Evolutionary conservation across 2,888 invertebrate species (phyloP), one percentile per base, ranked within the genome.

Genomic region (Hypsopygia costalis): DNA sequence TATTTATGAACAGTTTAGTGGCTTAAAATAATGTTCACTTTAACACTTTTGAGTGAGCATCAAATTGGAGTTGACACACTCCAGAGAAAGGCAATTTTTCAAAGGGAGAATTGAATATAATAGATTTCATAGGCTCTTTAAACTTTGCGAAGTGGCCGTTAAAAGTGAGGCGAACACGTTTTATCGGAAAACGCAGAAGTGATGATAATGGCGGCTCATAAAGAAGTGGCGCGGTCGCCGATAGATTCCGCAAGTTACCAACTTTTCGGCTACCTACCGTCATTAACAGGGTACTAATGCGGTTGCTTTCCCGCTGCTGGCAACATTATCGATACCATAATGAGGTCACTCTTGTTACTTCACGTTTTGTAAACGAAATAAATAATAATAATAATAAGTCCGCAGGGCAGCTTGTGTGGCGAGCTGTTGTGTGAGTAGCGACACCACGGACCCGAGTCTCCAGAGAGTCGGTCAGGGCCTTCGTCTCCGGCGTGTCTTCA

Each of bases 181-280:
- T 83, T 82, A 85, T 85, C 82, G 85, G 69, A 59, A 71, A 80
- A 77, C 75, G 80, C 72, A 76, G 69, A 73, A 72, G 68, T 74
- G 80, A 79, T 80, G 85, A 83, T 87, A 87, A 87, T 87, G 87
- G 81, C 54, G 51, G 77, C 69, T 72, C 86, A 77, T 87, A 87
- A 87, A 86, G 86, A 85, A 81, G 70, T 70, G 69, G 69, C 58
- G 62, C 66, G 70, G 60, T 54, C 58, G 68, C 61, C 81, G 81
- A 86, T 86, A 85, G 86, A 82, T 87, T 82, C 67, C 76, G 71
- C 69, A 78, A 85, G 78, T 85, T 85, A 69, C 78, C 77, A 86
- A 86, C 79, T 87, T 86, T 83, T 74, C 57, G 75, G 79, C 63
- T 61, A 64, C 65, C 65, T 63, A 64, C 69, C 62, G 75, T 77